These are phyloP conservation scores for Microtus montanus DNA, from an alignment of 2,113 vertebrate species.

Conservation along the genomic window DNA sequence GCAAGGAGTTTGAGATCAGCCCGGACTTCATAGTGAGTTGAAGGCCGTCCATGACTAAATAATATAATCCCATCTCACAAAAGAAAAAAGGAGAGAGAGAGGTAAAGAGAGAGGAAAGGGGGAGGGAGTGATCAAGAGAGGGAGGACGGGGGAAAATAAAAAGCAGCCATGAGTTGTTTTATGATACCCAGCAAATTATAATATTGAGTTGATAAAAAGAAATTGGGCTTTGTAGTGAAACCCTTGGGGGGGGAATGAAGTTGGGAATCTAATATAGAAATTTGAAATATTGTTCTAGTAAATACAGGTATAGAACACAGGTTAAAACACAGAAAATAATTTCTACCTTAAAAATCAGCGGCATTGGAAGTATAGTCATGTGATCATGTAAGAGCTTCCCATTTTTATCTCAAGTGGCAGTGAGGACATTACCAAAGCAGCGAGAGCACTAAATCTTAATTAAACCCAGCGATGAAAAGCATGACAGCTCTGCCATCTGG, in stretches of 20 bases:
- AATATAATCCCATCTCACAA: background rate
- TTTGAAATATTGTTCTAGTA: conserved; percentile 37
- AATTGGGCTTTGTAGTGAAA: conserved; percentile 13
- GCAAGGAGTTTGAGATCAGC: background rate
- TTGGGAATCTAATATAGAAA: background rate
- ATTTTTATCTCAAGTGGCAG: conserved; percentile 40
- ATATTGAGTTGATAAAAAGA: background rate
- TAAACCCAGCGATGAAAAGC: conserved; percentile 11
- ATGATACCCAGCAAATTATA: background rate
- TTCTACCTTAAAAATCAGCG: conserved; percentile 40
- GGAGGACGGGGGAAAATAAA: background rate
- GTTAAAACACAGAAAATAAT: conserved; percentile 23
- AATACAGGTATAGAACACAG: background rate
- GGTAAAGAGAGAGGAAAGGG: background rate
- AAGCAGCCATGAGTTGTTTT: background rate
- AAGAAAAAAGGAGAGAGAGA: background rate
- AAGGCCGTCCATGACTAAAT: background rate
- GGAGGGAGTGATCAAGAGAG: background rate
- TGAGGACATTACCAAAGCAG: conserved; percentile 37
- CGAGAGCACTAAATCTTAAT: conserved; percentile 28
- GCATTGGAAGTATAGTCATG: background rate
- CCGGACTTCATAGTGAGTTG: no score
- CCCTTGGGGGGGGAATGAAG: background rate
- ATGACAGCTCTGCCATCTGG: conserved; percentile 54
- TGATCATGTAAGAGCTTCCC: conserved; percentile 32